Percentiles rank a stretch among this genome's conserved stretches.
Evolutionary conservation across 2,888 invertebrate genomes (phyloP).

Genomic region (Thymelicus lineola): DNA sequence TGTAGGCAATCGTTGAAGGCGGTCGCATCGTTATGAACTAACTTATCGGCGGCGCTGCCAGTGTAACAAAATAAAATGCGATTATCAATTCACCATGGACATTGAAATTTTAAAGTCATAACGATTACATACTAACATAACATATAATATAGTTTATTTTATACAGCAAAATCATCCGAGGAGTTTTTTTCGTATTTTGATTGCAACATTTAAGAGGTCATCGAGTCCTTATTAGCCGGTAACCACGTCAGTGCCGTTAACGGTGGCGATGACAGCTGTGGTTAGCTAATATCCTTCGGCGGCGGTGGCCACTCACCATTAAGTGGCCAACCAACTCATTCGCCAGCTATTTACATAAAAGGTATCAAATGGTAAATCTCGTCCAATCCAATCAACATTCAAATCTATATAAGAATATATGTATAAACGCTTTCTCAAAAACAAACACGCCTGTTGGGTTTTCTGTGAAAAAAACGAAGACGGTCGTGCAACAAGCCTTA

Average conservation of each 20-base stretch:
- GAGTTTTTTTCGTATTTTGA: not conserved
- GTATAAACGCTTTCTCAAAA: slow-evolving; percentile 4
- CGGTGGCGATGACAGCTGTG: not conserved
- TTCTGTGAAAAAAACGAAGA: slow-evolving; percentile 46
- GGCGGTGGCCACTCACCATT: not conserved
- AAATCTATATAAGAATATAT: not conserved
- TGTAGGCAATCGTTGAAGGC: slow-evolving; percentile 32
- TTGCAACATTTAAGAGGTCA: no score
- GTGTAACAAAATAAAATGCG: slow-evolving; percentile 1
- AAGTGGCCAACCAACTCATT: not conserved
- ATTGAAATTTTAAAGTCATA: not conserved
- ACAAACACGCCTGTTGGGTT: not conserved
- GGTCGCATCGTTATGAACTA: slow-evolving; percentile 13
- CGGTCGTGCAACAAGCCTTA: slow-evolving; percentile 50
- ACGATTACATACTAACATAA: not conserved
- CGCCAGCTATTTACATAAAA: not conserved
- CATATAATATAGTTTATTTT: not conserved
- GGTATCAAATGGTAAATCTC: not conserved
- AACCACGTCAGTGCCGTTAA: no score
- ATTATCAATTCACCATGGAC: slow-evolving; percentile 14
- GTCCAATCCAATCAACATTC: slow-evolving; percentile 1
- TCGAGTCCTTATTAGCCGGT: no score
- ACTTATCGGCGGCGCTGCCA: slow-evolving; percentile 4
- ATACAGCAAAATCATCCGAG: not conserved
- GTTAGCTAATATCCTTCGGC: not conserved